Evolutionary conservation across 2,888 invertebrate species (phyloP).

Genomic region (Hirtodrosophila alboralis): DNA sequence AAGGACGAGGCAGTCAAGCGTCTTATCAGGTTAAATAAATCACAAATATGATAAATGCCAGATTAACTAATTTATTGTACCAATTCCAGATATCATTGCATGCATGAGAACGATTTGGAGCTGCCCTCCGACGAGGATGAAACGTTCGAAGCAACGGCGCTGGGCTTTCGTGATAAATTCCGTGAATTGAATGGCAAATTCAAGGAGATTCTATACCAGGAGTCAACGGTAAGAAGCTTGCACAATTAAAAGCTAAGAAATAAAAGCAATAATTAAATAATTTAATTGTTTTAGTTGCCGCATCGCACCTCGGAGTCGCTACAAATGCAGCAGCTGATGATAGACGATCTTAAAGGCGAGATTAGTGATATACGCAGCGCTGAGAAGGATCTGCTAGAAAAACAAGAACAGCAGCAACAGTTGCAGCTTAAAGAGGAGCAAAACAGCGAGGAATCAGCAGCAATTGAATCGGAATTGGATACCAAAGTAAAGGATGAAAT

Average conservation of each 20-base stretch:
- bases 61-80: background rate
- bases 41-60: too few relatives aligned
- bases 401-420: conserved; percentile 29
- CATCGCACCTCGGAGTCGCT: conserved; percentile 90
- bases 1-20: conserved; percentile 91
- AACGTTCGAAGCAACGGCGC: conserved; percentile 88
- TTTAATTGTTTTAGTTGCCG: conserved; percentile 85
- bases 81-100: conserved; percentile 88
- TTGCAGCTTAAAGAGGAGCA: conserved; percentile 45
- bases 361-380: conserved; percentile 86
- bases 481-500: conserved; percentile 78
- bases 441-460: conserved; percentile 11
- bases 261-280: background rate
- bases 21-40: conserved; percentile 85
- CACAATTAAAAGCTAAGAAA: background rate
- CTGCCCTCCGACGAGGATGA: conserved; percentile 89
- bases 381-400: conserved; percentile 55
- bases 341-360: conserved; percentile 89
- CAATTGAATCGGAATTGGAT: conserved; percentile 19
- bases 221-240: conserved; percentile 88
- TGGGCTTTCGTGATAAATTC: conserved; percentile 89
- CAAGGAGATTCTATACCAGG: conserved; percentile 89
- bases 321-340: conserved; percentile 90
- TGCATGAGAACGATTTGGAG: conserved; percentile 86
- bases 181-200: conserved; percentile 90